Conservation (phyloP, 2,797 vertebrate genomes). For the Geotrypetes seraphini region DNA sequence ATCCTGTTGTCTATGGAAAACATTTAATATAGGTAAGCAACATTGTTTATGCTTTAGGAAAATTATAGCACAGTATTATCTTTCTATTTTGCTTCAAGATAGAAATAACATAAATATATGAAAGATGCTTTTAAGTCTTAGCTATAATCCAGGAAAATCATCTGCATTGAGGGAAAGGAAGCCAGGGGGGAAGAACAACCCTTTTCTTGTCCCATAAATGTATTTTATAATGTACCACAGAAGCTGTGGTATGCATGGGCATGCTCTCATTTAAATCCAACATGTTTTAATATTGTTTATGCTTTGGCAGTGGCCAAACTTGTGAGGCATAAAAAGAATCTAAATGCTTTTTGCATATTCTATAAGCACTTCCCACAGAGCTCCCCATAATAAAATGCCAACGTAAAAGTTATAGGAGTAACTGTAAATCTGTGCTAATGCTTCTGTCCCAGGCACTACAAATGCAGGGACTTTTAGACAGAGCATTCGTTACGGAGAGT, state of each 20-base stretch:
- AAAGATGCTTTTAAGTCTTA: conserved; percentile 11
- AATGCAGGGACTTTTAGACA: conserved; percentile 5
- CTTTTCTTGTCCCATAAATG: conserved; percentile 10
- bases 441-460: conserved; percentile 1
- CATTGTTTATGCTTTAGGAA: no score
- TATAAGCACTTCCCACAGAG: conserved; percentile 11
- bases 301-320: conserved; percentile 1
- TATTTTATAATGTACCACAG: conserved; percentile 14
- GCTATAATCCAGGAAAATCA: conserved; percentile 29
- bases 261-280: conserved; percentile 31
- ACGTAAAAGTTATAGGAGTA: conserved; percentile 27
- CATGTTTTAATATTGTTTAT: conserved; percentile 24
- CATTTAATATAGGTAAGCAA: no score
- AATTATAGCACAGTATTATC: no score
- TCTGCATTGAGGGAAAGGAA: conserved; percentile 22
- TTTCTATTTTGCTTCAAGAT: conserved; percentile 12
- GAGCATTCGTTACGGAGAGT: conserved; percentile 16
- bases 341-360: conserved; percentile 29
- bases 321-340: conserved; percentile 18
- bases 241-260: conserved; percentile 12
- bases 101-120: conserved; percentile 14
- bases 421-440: conserved; percentile 26
- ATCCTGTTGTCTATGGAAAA: no score
- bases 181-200: conserved; percentile 32
- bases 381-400: conserved; percentile 29